These are phyloP conservation scores for Olivierus martensii DNA, from an alignment of 1,140 invertebrate species.

Conservation along the genomic window DNA sequence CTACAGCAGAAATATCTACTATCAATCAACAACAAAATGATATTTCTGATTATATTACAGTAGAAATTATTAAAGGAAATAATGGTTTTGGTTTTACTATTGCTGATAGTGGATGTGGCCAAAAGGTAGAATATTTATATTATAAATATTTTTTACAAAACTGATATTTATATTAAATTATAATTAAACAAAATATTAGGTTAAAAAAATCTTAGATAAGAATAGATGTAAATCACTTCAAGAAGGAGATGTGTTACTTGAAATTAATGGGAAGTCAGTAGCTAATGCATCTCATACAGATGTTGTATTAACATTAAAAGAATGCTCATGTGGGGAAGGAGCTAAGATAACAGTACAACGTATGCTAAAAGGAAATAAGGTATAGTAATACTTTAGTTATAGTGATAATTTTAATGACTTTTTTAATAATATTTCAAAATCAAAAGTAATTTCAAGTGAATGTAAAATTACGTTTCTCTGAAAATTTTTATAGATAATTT, in stretches of 20 bases:
- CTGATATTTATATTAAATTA: not conserved
- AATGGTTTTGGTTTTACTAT: constrained; percentile 98
- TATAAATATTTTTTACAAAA: not conserved
- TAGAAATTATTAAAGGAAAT: constrained; percentile 59
- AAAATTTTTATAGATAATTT: too few species aligned
- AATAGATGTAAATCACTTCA: constrained; percentile 69
- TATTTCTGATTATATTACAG: constrained; percentile 41
- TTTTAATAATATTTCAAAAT: too few species aligned
- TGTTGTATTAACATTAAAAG: constrained; percentile 90
- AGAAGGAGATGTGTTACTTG: constrained; percentile 86
- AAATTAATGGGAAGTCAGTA: constrained; percentile 81
- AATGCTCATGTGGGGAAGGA: constrained; percentile 75
- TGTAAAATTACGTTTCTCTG: too few species aligned
- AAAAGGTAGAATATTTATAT: constrained; percentile 42
- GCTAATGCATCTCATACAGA: constrained; percentile 76
- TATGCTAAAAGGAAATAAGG: constrained; percentile 34
- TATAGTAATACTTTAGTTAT: too few species aligned
- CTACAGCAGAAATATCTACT: constrained; percentile 22
- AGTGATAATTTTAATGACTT: too few species aligned
- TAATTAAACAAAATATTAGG: constrained; percentile 19
- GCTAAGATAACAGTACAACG: constrained; percentile 74
- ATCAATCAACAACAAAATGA: constrained; percentile 19
- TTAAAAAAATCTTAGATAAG: constrained; percentile 91
- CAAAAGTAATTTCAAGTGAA: too few species aligned
- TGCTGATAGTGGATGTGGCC: constrained; percentile 83